Evolutionary conservation across 2,888 invertebrate species (phyloP).

Genomic region (Zaprionus obscuricornis): DNA sequence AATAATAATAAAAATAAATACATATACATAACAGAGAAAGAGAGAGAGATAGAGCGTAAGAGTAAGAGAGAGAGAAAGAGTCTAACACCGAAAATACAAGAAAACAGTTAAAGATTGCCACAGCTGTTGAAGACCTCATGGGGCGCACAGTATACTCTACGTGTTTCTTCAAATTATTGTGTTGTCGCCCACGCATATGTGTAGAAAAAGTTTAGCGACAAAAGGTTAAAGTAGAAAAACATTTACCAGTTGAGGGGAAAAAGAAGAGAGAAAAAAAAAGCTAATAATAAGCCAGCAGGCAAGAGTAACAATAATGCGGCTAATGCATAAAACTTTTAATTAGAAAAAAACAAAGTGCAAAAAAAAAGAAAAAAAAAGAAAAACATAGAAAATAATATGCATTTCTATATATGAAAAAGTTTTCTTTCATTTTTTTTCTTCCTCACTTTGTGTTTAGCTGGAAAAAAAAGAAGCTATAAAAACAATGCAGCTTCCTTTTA

Average conservation of each 20-base stretch:
- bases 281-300: too few species aligned
- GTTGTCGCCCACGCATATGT: too few species aligned
- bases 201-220: too few species aligned
- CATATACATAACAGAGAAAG: conserved; percentile 8
- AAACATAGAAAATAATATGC: background rate
- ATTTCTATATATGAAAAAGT: conserved; percentile 27
- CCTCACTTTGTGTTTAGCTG: conserved; percentile 5
- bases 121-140: conserved; percentile 41
- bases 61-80: background rate
- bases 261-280: too few species aligned
- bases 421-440: conserved; percentile 14
- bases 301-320: conserved; percentile 15
- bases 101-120: too few species aligned
- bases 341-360: conserved; percentile 25
- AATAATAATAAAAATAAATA: conserved; percentile 13
- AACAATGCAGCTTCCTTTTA: conserved; percentile 25
- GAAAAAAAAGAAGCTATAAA: conserved; percentile 29
- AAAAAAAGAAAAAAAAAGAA: conserved; percentile 2
- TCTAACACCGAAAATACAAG: too few species aligned
- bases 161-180: too few species aligned
- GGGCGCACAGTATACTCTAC: too few species aligned
- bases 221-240: too few species aligned
- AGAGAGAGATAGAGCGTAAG: background rate
- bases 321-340: conserved; percentile 65
- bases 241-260: too few species aligned